phyloP scores from a whole-genome alignment of 2,888 invertebrate species.

The Oscheius sp. region DNA sequence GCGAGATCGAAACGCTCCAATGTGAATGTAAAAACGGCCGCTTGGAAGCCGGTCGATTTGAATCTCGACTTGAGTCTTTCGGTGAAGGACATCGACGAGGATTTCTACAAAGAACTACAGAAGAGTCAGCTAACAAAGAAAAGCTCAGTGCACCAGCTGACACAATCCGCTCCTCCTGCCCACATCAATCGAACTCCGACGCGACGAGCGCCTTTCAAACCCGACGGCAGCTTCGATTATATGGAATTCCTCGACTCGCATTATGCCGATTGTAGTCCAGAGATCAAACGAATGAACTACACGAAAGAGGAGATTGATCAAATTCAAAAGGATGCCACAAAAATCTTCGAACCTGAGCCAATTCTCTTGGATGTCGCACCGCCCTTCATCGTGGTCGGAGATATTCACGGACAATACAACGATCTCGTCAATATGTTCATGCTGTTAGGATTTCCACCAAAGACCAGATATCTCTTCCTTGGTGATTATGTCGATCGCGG shows the following conservation, averaged over 20 bases:
- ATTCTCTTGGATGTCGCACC: slow-evolving; percentile 54
- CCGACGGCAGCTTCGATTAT: too few species aligned
- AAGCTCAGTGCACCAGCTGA: too few species aligned
- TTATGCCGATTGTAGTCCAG: not conserved
- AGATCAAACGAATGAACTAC: slow-evolving; percentile 35
- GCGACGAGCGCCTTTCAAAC: too few species aligned
- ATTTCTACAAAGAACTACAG: too few species aligned
- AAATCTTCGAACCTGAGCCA: slow-evolving; percentile 40
- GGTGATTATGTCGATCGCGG: slow-evolving; percentile 60
- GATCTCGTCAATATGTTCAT: slow-evolving; percentile 59
- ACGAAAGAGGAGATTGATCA: slow-evolving; percentile 41
- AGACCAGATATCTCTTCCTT: slow-evolving; percentile 48
- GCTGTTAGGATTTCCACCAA: slow-evolving; percentile 52
- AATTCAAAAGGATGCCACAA: slow-evolving; percentile 38
- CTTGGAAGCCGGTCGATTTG: too few species aligned
- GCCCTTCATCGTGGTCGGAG: slow-evolving; percentile 50
- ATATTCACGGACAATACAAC: slow-evolving; percentile 54
- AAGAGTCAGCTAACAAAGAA: too few species aligned
- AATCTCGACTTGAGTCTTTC: too few species aligned
- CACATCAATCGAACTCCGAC: too few species aligned
- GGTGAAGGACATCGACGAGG: too few species aligned
- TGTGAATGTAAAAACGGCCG: too few species aligned
- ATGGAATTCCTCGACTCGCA: not conserved
- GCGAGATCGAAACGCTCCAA: too few species aligned
- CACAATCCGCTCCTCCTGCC: too few species aligned